These are phyloP conservation scores for Heliopora coerulea DNA, from an alignment of 92 coral and sea anemone species.

Conservation along the genomic window DNA sequence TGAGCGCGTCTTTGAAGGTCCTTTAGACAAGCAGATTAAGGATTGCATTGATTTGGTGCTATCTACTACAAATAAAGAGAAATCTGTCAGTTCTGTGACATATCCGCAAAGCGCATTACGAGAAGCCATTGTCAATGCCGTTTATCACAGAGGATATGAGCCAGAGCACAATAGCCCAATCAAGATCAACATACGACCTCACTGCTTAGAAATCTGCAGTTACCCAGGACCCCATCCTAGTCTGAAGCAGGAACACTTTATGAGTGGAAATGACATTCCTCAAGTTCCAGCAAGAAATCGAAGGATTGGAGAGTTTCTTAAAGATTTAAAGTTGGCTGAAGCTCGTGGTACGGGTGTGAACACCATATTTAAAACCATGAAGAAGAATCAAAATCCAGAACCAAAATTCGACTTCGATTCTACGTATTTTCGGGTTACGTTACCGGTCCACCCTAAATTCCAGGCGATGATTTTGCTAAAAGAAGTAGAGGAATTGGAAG, in stretches of 20 bases:
- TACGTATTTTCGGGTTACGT: constrained; percentile 54
- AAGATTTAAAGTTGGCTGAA: constrained; percentile 65
- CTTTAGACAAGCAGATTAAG: constrained; percentile 56
- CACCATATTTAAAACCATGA: constrained; percentile 70
- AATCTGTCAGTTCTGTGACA: constrained; percentile 54
- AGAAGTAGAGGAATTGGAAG: constrained; percentile 56
- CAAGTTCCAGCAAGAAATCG: constrained; percentile 73
- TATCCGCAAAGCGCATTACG: constrained; percentile 67
- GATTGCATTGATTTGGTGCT: constrained; percentile 52
- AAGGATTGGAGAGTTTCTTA: constrained; percentile 67
- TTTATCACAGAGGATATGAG: constrained; percentile 72
- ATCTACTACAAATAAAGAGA: constrained; percentile 57
- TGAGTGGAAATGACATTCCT: constrained; percentile 57
- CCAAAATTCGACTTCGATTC: constrained; percentile 58
- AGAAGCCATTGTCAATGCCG: constrained; percentile 76
- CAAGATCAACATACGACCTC: constrained; percentile 65
- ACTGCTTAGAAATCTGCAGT: constrained; percentile 64
- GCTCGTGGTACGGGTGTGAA: constrained; percentile 70
- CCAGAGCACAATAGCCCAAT: constrained; percentile 54
- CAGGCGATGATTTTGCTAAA: constrained; percentile 45
- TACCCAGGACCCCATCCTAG: constrained; percentile 74
- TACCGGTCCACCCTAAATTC: constrained; percentile 75
- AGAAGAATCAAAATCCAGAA: constrained; percentile 55
- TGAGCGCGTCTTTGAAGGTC: constrained; percentile 52
- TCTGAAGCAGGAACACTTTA: constrained; percentile 54